phyloP scores from a whole-genome alignment of 2,888 invertebrate species.

The Panopea generosa region DNA sequence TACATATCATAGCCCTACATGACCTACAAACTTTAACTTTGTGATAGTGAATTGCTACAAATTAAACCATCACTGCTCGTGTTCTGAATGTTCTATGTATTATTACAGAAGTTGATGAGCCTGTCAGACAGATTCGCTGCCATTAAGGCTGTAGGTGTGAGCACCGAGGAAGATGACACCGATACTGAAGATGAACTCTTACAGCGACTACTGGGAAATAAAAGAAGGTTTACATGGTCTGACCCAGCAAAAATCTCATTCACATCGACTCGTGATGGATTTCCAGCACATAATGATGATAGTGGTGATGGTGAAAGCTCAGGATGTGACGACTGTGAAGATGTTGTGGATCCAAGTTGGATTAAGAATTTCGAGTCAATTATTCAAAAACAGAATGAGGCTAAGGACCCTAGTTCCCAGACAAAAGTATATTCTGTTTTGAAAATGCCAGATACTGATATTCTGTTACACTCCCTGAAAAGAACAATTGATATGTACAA shows the following conservation, averaged over 20 bases:
- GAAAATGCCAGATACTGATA: too few relatives aligned
- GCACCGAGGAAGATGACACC: background rate
- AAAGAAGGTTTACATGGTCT: background rate
- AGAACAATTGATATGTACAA: background rate
- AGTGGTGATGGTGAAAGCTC: background rate
- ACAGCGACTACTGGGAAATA: slow-evolving; percentile 1
- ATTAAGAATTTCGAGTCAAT: slow-evolving; percentile 4
- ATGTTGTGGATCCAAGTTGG: slow-evolving; percentile 21
- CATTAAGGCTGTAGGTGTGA: slow-evolving; percentile 1
- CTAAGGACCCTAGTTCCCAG: too few relatives aligned
- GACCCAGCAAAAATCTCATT: background rate
- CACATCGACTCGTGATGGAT: background rate
- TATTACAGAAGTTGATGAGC: slow-evolving; percentile 4
- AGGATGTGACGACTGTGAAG: slow-evolving; percentile 6
- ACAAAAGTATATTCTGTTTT: too few relatives aligned
- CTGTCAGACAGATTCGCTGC: slow-evolving; percentile 21
- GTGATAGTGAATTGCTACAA: too few relatives aligned
- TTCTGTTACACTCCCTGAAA: too few relatives aligned
- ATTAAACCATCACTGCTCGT: too few relatives aligned
- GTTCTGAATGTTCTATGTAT: too few relatives aligned
- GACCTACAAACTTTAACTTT: too few relatives aligned
- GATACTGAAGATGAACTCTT: slow-evolving; percentile 14
- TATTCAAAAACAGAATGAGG: slow-evolving; percentile 1
- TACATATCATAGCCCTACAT: too few relatives aligned
- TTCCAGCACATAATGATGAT: background rate